Percentiles rank a stretch among this genome's conserved stretches.
Evolutionary conservation across 2,888 invertebrate species (phyloP).

Genomic region (Anaspis maculata): DNA sequence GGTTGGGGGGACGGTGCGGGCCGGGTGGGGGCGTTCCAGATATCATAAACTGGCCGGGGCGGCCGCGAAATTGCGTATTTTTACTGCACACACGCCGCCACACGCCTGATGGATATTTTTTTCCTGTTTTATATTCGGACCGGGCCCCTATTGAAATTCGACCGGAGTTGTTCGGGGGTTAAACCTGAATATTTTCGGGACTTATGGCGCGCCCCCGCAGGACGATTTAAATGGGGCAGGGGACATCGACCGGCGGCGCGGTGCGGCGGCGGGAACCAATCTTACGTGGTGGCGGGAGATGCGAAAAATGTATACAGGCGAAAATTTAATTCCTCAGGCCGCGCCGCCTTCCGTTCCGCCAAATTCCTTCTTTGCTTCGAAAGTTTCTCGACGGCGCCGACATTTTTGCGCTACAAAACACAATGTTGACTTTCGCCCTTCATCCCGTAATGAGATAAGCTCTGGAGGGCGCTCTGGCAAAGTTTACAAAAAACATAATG

Average conservation of each 20-base stretch:
- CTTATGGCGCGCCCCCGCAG: background rate
- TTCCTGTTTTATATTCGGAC: constrained; percentile 24
- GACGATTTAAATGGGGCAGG: background rate
- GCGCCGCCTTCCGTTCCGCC: no score
- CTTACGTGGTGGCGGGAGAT: no score
- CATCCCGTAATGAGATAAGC: no score
- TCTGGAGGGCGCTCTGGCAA: no score
- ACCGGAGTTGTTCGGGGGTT: constrained; percentile 19
- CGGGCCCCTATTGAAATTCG: constrained; percentile 24
- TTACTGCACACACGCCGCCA: constrained; percentile 21
- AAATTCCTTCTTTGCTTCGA: no score
- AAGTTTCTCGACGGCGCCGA: no score
- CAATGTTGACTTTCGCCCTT: no score
- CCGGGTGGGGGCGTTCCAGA: constrained; percentile 14
- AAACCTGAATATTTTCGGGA: constrained; percentile 13
- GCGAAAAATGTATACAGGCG: no score
- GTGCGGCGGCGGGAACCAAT: background rate
- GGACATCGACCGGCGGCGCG: background rate
- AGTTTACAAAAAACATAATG: no score
- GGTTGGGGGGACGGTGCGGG: constrained; percentile 10
- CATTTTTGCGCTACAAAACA: no score
- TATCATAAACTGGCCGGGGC: constrained; percentile 23
- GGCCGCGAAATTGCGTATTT: constrained; percentile 27
- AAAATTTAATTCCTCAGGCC: no score
- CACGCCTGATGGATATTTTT: constrained; percentile 16